Percentiles rank a stretch among this genome's conserved stretches.
phyloP scores from a whole-genome alignment of 1,140 invertebrate genomes.

The Gryllus bimaculatus region DNA sequence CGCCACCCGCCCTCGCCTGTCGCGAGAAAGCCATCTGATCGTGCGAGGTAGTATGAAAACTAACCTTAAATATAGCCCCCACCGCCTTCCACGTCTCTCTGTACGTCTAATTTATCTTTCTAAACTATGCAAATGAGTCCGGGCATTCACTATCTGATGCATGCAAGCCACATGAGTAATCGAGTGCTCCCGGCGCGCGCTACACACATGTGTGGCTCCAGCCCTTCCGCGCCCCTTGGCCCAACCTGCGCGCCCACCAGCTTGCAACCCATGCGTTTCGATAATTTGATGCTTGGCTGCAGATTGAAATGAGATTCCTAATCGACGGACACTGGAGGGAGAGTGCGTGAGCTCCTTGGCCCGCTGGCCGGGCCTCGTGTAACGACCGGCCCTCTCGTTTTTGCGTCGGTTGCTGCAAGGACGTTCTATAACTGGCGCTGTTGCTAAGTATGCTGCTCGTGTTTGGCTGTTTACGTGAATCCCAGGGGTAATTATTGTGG shows the following conservation, averaged over 20 bases:
- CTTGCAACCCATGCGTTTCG: not conserved
- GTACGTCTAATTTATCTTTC: not conserved
- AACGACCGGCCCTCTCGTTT: too few species aligned
- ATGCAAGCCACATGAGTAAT: not conserved
- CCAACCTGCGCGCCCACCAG: too few species aligned
- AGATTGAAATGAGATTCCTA: not conserved
- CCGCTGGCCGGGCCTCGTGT: too few species aligned
- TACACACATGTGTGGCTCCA: not conserved
- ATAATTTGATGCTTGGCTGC: not conserved
- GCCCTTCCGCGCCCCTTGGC: too few species aligned
- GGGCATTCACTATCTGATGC: not conserved
- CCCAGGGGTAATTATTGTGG: too few species aligned
- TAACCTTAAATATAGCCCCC: not conserved
- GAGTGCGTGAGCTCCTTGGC: too few species aligned
- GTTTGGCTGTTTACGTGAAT: too few species aligned
- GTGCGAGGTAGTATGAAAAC: not conserved
- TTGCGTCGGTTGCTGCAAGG: too few species aligned
- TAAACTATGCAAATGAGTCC: not conserved
- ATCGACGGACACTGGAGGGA: not conserved
- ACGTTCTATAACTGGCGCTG: too few species aligned
- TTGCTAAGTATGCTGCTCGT: too few species aligned
- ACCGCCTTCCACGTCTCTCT: not conserved
- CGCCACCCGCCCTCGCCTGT: not conserved
- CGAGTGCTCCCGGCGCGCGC: not conserved
- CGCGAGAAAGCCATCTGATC: not conserved